A percentile compares a stretch with the other conserved stretches of the same genome.
phyloP scores from a whole-genome alignment of 2,888 invertebrate genomes.

The Luffia ferchaultella region DNA sequence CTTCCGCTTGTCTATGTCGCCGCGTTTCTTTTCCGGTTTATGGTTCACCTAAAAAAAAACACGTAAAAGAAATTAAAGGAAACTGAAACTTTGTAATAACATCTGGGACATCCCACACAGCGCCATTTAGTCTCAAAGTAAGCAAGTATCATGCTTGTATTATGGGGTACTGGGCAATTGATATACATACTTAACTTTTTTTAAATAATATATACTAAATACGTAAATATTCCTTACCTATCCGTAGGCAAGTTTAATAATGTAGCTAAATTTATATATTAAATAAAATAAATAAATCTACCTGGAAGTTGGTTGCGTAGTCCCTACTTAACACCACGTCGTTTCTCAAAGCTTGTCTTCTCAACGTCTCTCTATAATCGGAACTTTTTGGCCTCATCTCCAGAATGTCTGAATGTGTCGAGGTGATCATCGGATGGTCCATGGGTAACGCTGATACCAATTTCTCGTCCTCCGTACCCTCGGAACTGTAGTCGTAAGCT shows the following conservation, averaged over 20 bases:
- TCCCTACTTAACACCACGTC: slow-evolving; percentile 41
- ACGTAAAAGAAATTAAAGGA: too few relatives aligned
- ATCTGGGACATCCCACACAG: too few relatives aligned
- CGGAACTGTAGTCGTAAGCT: slow-evolving; percentile 48
- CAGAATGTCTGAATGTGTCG: slow-evolving; percentile 48
- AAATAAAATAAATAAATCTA: too few relatives aligned
- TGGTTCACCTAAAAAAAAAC: slow-evolving; percentile 43
- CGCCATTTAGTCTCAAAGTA: too few relatives aligned
- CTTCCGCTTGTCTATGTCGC: slow-evolving; percentile 43
- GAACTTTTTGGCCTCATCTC: slow-evolving; percentile 29
- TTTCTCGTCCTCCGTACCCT: slow-evolving; percentile 42
- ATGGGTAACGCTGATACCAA: slow-evolving; percentile 23
- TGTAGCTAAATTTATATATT: too few relatives aligned
- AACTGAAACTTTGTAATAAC: too few relatives aligned
- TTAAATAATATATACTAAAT: too few relatives aligned
- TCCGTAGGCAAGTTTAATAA: too few relatives aligned
- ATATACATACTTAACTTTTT: too few relatives aligned
- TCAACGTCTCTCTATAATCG: slow-evolving; percentile 24
- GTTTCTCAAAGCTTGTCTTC: slow-evolving; percentile 31
- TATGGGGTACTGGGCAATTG: too few relatives aligned
- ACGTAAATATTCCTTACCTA: too few relatives aligned
- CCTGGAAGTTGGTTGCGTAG: slow-evolving; percentile 45
- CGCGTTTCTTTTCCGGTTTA: slow-evolving; percentile 34
- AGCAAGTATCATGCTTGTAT: too few relatives aligned
- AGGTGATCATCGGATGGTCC: slow-evolving; percentile 44